These are phyloP conservation scores for Agelastica alni DNA, from an alignment of 2,888 invertebrate species.

Conservation along the genomic window DNA sequence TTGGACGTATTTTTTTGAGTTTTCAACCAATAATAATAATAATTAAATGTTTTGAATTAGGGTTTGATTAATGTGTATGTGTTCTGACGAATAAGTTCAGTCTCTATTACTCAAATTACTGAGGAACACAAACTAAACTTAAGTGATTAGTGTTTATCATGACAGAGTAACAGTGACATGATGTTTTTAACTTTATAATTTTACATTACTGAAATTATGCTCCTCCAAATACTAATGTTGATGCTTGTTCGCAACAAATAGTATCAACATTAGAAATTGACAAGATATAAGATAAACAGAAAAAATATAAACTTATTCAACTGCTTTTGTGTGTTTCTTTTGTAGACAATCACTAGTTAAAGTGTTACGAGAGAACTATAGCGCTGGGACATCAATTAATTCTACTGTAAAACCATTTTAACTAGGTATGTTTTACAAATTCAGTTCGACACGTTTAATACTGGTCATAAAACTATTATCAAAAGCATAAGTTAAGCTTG, in stretches of 20 bases:
- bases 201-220: conserved; percentile 17
- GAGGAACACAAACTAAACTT: conserved; percentile 38
- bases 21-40: neutral
- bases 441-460: conserved; percentile 28
- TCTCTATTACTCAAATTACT: conserved; percentile 29
- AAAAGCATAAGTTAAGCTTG: conserved; percentile 7
- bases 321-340: conserved; percentile 31
- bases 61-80: conserved; percentile 19
- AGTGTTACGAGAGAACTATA: conserved; percentile 35
- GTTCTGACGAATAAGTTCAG: conserved; percentile 24
- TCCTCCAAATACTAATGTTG: conserved; percentile 9
- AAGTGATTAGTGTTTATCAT: conserved; percentile 15
- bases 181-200: conserved; percentile 19
- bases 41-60: conserved; percentile 21
- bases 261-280: conserved; percentile 28
- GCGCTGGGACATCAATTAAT: conserved; percentile 45
- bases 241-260: neutral
- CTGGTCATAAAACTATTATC: conserved; percentile 42
- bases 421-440: conserved; percentile 26
- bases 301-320: conserved; percentile 35
- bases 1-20: conserved; percentile 25
- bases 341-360: conserved; percentile 26
- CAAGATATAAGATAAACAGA: conserved; percentile 29
- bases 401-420: conserved; percentile 24
- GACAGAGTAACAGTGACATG: conserved; percentile 16